Evolutionary conservation across 2,113 vertebrate genomes (phyloP).

Genomic region (Gavia stellata): DNA sequence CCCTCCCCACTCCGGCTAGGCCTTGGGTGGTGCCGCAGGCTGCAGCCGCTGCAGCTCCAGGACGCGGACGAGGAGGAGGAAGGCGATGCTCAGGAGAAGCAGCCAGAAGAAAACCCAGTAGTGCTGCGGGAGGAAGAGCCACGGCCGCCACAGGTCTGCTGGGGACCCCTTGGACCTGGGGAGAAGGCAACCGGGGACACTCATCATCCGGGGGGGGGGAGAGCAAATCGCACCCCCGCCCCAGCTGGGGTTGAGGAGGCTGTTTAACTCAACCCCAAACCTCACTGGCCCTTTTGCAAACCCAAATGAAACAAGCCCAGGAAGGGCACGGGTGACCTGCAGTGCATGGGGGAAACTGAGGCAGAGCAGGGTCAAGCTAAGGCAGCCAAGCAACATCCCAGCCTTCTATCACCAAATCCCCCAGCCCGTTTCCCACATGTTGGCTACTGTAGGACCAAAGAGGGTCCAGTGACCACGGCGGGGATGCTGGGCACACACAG

Average conservation of each 20-base stretch:
- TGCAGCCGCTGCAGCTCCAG: slow-evolving; percentile 51
- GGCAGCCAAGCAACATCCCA: background rate
- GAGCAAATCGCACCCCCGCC: background rate
- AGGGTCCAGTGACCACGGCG: accelerated
- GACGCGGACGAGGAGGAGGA: slow-evolving; percentile 53
- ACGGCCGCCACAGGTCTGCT: slow-evolving; percentile 18
- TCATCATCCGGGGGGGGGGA: accelerated
- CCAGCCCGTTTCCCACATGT: background rate
- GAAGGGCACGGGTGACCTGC: accelerated
- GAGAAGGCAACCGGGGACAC: background rate
- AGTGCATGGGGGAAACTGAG: background rate
- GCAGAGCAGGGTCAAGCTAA: background rate
- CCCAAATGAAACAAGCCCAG: background rate
- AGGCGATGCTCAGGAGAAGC: slow-evolving; percentile 67
- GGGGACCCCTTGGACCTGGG: slow-evolving; percentile 56
- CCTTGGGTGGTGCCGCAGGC: background rate
- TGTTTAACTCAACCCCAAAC: background rate
- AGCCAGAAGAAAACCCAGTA: slow-evolving; percentile 66
- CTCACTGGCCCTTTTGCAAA: background rate
- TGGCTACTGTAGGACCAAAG: background rate
- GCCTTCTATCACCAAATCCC: background rate
- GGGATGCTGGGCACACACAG: background rate
- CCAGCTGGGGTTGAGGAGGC: background rate
- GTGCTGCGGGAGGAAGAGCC: slow-evolving; percentile 55
- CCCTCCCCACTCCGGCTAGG: background rate